A percentile compares a stretch with the other conserved stretches of the same genome.
Conservation (phyloP, 2,797 vertebrate genomes). For the Poeciliopsis turneri region DNA sequence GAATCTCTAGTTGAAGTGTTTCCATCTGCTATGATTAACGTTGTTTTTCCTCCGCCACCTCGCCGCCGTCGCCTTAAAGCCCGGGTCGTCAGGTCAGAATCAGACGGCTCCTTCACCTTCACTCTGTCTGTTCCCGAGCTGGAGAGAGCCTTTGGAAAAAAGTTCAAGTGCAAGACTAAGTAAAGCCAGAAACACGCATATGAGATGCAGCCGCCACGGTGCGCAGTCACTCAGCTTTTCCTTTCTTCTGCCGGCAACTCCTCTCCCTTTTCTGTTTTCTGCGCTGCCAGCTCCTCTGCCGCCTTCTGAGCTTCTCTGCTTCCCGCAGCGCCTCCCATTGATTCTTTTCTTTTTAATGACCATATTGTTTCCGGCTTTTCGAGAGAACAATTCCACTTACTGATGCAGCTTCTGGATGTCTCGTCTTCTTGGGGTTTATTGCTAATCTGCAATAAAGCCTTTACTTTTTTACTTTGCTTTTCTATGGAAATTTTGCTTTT, state of each 20-base stretch:
- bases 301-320: slow-evolving; percentile 35
- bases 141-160: slow-evolving; percentile 84
- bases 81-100: slow-evolving; percentile 75
- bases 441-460: not conserved
- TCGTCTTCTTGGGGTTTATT: slow-evolving; percentile 6
- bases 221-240: slow-evolving; percentile 31
- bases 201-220: slow-evolving; percentile 19
- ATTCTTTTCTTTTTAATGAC: slow-evolving; percentile 17
- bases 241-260: slow-evolving; percentile 47
- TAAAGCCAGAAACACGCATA: slow-evolving; percentile 59
- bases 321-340: slow-evolving; percentile 18
- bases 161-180: slow-evolving; percentile 84
- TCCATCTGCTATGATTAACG: slow-evolving; percentile 42
- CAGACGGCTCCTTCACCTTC: slow-evolving; percentile 83
- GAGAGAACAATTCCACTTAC: not conserved
- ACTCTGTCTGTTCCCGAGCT: slow-evolving; percentile 83
- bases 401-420: slow-evolving; percentile 4
- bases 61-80: slow-evolving; percentile 74
- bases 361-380: not conserved
- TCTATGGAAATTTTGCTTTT: not conserved
- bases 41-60: slow-evolving; percentile 27
- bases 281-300: slow-evolving; percentile 28
- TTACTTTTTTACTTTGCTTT: slow-evolving; percentile 1
- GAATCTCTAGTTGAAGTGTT: not conserved
- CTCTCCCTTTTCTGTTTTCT: slow-evolving; percentile 17